Evolutionary conservation across 2,113 vertebrate species (phyloP).

Genomic region (Neodontobutis hainanensis): DNA sequence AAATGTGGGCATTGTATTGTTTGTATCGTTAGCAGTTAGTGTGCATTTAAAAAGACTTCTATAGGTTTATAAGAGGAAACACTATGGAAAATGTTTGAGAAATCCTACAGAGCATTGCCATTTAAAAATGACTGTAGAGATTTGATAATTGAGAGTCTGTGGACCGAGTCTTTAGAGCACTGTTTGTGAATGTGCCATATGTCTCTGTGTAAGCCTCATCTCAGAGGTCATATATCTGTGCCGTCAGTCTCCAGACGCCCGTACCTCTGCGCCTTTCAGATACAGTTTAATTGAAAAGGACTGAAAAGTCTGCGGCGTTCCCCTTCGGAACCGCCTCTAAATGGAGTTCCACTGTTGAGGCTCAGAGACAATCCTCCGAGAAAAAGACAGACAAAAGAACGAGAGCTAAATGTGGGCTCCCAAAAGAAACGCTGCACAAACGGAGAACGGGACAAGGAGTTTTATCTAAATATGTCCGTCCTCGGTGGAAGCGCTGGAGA

Average conservation of each 20-base stretch:
- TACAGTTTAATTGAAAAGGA: constrained; percentile 65
- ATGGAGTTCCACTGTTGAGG: constrained; percentile 52
- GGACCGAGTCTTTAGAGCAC: neutral
- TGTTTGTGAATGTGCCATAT: neutral
- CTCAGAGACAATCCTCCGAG: constrained; percentile 58
- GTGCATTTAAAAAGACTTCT: constrained; percentile 46
- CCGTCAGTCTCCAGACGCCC: constrained; percentile 32
- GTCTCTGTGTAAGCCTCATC: neutral
- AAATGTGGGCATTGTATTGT: no score
- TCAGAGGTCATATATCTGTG: constrained; percentile 32
- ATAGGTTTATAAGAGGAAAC: constrained; percentile 16
- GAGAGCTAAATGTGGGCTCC: constrained; percentile 66
- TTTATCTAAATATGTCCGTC: constrained; percentile 68
- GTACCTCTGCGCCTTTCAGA: constrained; percentile 18
- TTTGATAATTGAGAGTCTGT: constrained; percentile 63
- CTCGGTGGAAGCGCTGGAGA: constrained; percentile 43
- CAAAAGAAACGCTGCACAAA: constrained; percentile 38
- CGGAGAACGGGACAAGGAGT: constrained; percentile 42
- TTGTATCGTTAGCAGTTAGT: neutral
- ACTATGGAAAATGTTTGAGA: constrained; percentile 63
- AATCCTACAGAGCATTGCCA: constrained; percentile 60
- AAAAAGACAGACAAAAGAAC: constrained; percentile 52
- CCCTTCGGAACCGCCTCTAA: constrained; percentile 52
- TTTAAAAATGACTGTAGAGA: constrained; percentile 65
- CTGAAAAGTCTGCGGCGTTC: constrained; percentile 52